Conservation (phyloP, 2,797 vertebrate species). For the Distichodus sexfasciatus region DNA sequence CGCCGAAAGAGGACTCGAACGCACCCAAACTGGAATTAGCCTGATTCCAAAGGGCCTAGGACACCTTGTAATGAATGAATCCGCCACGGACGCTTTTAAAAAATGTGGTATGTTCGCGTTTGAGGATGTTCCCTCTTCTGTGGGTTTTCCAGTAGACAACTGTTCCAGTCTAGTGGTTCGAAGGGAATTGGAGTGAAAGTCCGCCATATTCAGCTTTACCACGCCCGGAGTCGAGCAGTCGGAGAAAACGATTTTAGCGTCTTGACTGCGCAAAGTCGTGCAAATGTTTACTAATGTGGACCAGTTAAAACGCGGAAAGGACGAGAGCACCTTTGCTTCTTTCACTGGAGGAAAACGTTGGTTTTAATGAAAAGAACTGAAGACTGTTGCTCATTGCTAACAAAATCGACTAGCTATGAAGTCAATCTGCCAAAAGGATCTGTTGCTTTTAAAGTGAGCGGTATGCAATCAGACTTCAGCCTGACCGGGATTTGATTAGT, state of each 20-base stretch:
- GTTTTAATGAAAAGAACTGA: background rate
- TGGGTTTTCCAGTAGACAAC: slow-evolving; percentile 42
- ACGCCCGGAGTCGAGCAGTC: slow-evolving; percentile 73
- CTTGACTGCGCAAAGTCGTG: background rate
- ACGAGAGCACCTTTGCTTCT: background rate
- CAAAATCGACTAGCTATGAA: slow-evolving; percentile 4
- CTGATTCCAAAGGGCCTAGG: background rate
- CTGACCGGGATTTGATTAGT: slow-evolving; percentile 39
- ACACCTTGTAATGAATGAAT: background rate
- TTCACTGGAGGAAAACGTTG: background rate
- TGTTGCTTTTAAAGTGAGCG: slow-evolving; percentile 37
- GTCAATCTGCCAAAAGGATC: slow-evolving; percentile 25
- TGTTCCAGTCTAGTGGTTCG: slow-evolving; percentile 31
- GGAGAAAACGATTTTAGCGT: slow-evolving; percentile 3
- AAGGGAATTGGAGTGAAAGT: slow-evolving; percentile 56
- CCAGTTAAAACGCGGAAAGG: background rate
- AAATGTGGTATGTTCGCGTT: background rate
- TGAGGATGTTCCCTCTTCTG: slow-evolving; percentile 19
- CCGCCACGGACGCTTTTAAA: background rate
- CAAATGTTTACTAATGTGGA: background rate
- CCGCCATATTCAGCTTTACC: slow-evolving; percentile 83
- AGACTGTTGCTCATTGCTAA: slow-evolving; percentile 1
- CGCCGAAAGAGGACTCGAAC: slow-evolving; percentile 29
- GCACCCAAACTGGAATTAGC: slow-evolving; percentile 19
- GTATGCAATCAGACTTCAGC: slow-evolving; percentile 46